Conservation (phyloP, 2,113 vertebrate species). For the Toxostoma redivivum region DNA sequence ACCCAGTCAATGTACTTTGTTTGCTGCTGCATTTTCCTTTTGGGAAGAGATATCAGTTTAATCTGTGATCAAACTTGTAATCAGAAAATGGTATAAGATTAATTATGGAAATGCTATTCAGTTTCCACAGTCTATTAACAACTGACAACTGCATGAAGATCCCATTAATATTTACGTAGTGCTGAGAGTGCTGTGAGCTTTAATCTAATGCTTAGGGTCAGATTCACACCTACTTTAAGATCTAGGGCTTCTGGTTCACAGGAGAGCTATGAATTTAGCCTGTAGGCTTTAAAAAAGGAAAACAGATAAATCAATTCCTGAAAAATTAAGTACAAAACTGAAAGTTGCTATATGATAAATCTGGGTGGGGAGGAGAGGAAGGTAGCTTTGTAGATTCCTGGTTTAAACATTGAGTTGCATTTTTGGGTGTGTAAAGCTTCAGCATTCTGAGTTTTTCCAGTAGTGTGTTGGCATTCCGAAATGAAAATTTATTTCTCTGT, state of each 20-base stretch:
- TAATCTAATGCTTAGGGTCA: not conserved
- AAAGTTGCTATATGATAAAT: not conserved
- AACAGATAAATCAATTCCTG: not conserved
- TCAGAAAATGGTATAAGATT: conserved; percentile 65
- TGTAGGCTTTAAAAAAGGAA: not conserved
- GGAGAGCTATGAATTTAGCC: not conserved
- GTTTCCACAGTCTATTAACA: conserved; percentile 69
- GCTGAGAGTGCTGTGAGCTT: not conserved
- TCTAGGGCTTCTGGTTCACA: not conserved
- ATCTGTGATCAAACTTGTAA: conserved; percentile 64
- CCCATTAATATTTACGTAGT: conserved; percentile 53
- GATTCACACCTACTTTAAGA: not conserved
- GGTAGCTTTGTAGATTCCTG: not conserved
- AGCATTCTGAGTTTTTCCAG: not conserved
- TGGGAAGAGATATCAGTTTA: conserved; percentile 38
- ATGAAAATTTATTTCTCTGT: not conserved
- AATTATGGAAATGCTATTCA: conserved; percentile 69
- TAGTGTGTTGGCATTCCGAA: not conserved
- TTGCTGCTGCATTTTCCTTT: conserved; percentile 9
- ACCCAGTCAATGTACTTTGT: not conserved
- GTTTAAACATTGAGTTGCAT: not conserved
- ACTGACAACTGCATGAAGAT: conserved; percentile 52
- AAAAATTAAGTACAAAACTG: not conserved
- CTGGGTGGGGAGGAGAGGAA: too few species aligned
- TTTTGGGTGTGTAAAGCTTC: not conserved